Evolutionary conservation across 2,888 invertebrate genomes (phyloP).

Genomic region (Hoplodrina ambigua): DNA sequence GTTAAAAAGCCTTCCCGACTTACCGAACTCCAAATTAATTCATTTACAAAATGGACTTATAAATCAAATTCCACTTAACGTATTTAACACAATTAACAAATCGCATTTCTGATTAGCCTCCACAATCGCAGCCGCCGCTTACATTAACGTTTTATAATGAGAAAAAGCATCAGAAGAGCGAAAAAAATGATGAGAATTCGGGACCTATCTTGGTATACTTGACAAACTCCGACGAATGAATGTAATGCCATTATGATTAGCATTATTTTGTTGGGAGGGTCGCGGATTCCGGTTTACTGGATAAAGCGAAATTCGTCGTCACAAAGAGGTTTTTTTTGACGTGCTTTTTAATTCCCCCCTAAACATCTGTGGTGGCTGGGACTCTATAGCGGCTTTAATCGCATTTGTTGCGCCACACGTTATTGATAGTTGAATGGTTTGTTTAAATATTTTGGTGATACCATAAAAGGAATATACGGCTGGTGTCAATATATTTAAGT

Average conservation of each 20-base stretch:
- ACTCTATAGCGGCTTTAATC: constrained; percentile 83
- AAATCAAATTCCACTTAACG: constrained; percentile 35
- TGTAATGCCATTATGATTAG: constrained; percentile 90
- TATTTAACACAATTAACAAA: constrained; percentile 70
- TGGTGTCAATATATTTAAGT: background rate
- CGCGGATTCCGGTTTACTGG: constrained; percentile 87
- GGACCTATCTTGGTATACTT: constrained; percentile 82
- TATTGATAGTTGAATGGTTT: constrained; percentile 87
- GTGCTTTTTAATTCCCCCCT: constrained; percentile 83
- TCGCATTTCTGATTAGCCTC: constrained; percentile 72
- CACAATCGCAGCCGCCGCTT: constrained; percentile 75
- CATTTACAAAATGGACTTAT: constrained; percentile 30
- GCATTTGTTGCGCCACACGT: constrained; percentile 87
- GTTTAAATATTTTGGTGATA: constrained; percentile 85
- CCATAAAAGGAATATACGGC: constrained; percentile 32
- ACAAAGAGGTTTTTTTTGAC: constrained; percentile 82
- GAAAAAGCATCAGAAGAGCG: constrained; percentile 74
- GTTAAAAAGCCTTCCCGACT: constrained; percentile 15
- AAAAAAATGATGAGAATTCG: constrained; percentile 81
- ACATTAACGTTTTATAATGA: constrained; percentile 82
- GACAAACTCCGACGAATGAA: constrained; percentile 88
- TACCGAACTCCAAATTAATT: constrained; percentile 20
- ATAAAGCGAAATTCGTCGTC: constrained; percentile 86
- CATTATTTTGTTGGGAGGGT: constrained; percentile 86
- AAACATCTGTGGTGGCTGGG: constrained; percentile 84